Base-by-base conservation (phyloP, 2,797 vertebrate genomes). In the Sebastes elongatus region DNA sequence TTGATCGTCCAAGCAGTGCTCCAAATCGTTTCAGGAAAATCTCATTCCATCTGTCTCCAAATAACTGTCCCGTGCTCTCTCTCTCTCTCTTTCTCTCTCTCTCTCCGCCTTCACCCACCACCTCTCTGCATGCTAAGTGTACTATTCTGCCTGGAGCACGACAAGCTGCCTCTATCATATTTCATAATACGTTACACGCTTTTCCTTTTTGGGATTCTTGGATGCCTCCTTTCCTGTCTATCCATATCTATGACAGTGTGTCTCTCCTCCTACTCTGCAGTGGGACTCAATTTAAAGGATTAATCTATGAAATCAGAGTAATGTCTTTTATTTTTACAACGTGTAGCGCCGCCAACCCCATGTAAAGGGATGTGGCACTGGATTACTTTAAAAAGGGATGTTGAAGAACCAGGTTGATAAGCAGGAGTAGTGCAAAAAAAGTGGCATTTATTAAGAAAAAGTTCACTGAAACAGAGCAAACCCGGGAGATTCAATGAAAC, bases 1-100 rank as follows among this genome's bases (percentile, higher is more conserved):
- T 27, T 60, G 76, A 69, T 84, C 20, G 6, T 74, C 78, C 77
- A 62, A 65, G 60, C n/a, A 5, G 8, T 5, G 65, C 77, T 90
- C 61, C 46, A 63, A 89, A 86, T 80, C 75, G 46, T 84, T 89
- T 79, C 55, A 80, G 84, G 74, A 80, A 88, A 84, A 87, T 85
- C 78, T 87, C 71, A 70, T 81, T 84, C 76, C 86, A 74, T 90
- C 79, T 77, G 76, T 87, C 71, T 86, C 75, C 59, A 72, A 84
- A 78, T 64, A 75, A 52, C 38, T 69, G 33, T 81, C 63, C 74
- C 33, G 10, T 74, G 42, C 59, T 18, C 32, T 8, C 46, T 25
- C 22, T 11, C 63, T 42, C 27, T 8, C 14, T 25, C 32, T 13
- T 16, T 42, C 35, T 60, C 71, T 61, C 57, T 49, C 59, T 56